Conservation (phyloP, 35 echinoderm and acorn worm genomes). For the Ophioderma brevispina region DNA sequence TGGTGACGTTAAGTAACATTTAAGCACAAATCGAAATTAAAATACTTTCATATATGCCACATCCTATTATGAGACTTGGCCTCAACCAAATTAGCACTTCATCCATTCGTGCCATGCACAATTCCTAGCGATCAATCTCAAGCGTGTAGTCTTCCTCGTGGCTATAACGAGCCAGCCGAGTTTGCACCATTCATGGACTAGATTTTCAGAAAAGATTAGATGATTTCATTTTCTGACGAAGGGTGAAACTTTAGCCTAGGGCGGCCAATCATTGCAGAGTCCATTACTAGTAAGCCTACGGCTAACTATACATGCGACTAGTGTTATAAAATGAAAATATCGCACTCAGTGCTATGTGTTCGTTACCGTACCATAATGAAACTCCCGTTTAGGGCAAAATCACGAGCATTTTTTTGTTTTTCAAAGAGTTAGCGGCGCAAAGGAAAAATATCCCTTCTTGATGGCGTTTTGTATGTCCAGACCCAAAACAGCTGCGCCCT, state of each 20-base stretch:
- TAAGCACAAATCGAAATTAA: no score
- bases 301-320: not conserved
- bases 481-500: not conserved
- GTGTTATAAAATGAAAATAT: conserved; percentile 9
- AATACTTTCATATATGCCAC: no score
- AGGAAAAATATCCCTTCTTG: not conserved
- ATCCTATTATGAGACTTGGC: no score
- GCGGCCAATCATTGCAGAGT: not conserved
- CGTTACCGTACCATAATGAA: not conserved
- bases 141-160: not conserved
- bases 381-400: not conserved
- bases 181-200: not conserved
- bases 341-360: not conserved
- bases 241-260: not conserved
- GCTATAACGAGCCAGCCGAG: not conserved
- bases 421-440: not conserved
- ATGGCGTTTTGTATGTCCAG: conserved; percentile 3
- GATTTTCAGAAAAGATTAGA: conserved; percentile 11
- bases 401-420: conserved; percentile 7
- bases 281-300: not conserved
- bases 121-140: not conserved
- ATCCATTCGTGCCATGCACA: not conserved
- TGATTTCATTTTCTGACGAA: conserved; percentile 14
- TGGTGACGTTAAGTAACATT: no score
- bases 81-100: not conserved